phyloP scores from a whole-genome alignment of 2,797 vertebrate genomes.

The Hydrocynus forskahlii region DNA sequence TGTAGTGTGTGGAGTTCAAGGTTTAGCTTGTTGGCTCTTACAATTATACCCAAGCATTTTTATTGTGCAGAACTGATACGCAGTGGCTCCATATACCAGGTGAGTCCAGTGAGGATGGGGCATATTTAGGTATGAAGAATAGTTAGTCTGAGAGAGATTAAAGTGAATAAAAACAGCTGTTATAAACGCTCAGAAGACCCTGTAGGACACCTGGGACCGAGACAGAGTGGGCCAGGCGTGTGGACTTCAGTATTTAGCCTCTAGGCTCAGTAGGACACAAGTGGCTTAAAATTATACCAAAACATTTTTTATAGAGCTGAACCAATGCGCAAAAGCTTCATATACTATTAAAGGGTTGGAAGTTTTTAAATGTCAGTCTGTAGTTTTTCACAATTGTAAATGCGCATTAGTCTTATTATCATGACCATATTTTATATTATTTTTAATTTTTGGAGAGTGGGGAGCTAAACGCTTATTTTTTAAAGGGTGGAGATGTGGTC shows the following conservation, averaged over 20 bases:
- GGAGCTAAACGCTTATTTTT: background rate
- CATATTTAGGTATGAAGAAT: constrained; percentile 18
- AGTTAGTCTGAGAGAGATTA: background rate
- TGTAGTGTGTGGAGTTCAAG: background rate
- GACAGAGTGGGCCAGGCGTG: too few species aligned
- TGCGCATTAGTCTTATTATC: too few species aligned
- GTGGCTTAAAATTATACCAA: background rate
- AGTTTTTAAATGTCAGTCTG: background rate
- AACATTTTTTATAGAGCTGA: background rate
- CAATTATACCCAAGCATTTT: background rate
- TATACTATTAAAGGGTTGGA: background rate
- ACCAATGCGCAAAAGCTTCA: background rate
- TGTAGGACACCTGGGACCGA: constrained; percentile 9
- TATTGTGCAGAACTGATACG: background rate
- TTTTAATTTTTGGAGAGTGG: background rate
- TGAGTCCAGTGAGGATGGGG: constrained; percentile 39
- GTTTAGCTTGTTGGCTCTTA: background rate
- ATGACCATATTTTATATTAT: background rate
- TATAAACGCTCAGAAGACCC: background rate
- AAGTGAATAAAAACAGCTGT: background rate
- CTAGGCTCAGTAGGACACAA: background rate
- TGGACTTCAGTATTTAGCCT: background rate
- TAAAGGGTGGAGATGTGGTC: background rate
- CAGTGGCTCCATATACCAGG: background rate
- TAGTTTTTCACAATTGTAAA: background rate